These are phyloP conservation scores for Trinectes maculatus DNA, from an alignment of 2,113 vertebrate species.

Conservation along the genomic window DNA sequence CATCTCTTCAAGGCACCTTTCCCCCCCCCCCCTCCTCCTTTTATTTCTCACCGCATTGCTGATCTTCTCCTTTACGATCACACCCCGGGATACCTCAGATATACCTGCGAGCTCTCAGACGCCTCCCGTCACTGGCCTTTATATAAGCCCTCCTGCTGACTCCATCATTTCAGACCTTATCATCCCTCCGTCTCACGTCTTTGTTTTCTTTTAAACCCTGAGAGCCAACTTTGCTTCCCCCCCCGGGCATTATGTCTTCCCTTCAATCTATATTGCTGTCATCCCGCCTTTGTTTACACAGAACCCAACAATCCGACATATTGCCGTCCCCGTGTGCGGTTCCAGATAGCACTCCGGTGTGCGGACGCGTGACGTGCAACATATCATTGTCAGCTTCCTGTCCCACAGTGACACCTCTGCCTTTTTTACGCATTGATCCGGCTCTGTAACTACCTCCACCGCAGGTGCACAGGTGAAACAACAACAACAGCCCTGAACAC, in stretches of 20 bases:
- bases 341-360: no score
- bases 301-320: neutral
- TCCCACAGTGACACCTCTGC: no score
- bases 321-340: no score
- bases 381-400: neutral
- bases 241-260: slow-evolving; percentile 41
- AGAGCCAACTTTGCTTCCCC: slow-evolving; percentile 43
- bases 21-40: slow-evolving; percentile 58
- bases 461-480: neutral
- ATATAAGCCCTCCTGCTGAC: slow-evolving; percentile 46
- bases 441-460: no score
- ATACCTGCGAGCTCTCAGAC: slow-evolving; percentile 40
- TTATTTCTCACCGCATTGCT: slow-evolving; percentile 27
- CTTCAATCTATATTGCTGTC: slow-evolving; percentile 18
- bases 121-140: slow-evolving; percentile 43
- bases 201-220: slow-evolving; percentile 53
- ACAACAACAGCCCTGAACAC: neutral
- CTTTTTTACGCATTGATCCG: no score
- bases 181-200: slow-evolving; percentile 51
- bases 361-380: neutral
- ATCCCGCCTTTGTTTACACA: neutral
- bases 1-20: slow-evolving; percentile 31
- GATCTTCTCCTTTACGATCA: slow-evolving; percentile 34
- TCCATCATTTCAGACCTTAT: slow-evolving; percentile 63
- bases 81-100: slow-evolving; percentile 26